Evolutionary conservation across 2,888 invertebrate genomes (phyloP).

Genomic region (Deilephila porcellus): DNA sequence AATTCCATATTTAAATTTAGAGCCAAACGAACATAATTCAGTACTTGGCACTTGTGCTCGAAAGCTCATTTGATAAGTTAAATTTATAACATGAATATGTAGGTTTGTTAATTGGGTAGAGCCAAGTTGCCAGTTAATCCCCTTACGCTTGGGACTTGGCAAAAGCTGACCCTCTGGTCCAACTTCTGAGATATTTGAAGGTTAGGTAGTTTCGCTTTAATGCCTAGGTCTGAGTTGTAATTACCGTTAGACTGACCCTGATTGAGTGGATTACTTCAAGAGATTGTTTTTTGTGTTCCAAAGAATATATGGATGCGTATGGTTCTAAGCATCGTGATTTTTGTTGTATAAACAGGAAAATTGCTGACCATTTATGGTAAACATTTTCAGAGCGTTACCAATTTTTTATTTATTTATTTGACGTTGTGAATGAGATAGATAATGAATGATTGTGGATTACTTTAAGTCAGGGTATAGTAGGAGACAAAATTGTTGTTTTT

Average conservation of each 20-base stretch:
- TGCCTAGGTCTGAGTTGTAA: background rate
- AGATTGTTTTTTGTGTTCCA: too few species aligned
- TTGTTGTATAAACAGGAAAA: too few species aligned
- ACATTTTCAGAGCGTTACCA: too few species aligned
- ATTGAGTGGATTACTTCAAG: background rate
- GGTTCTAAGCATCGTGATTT: too few species aligned
- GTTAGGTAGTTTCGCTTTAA: background rate
- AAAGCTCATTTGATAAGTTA: slow-evolving; percentile 14
- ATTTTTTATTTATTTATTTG: too few species aligned
- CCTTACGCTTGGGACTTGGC: background rate
- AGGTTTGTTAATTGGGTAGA: slow-evolving; percentile 13
- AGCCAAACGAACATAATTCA: slow-evolving; percentile 3
- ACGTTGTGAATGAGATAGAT: too few species aligned
- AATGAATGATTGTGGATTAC: too few species aligned
- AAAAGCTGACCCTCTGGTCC: background rate
- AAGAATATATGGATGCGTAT: too few species aligned
- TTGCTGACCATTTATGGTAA: too few species aligned
- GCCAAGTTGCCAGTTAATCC: background rate
- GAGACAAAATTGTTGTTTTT: too few species aligned
- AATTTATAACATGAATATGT: slow-evolving; percentile 21
- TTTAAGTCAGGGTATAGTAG: too few species aligned
- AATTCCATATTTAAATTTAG: too few species aligned
- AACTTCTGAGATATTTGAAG: slow-evolving; percentile 11
- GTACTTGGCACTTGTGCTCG: background rate
- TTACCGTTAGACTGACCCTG: background rate